phyloP scores from a whole-genome alignment of 2,113 vertebrate species.

The Phainopepla nitens region DNA sequence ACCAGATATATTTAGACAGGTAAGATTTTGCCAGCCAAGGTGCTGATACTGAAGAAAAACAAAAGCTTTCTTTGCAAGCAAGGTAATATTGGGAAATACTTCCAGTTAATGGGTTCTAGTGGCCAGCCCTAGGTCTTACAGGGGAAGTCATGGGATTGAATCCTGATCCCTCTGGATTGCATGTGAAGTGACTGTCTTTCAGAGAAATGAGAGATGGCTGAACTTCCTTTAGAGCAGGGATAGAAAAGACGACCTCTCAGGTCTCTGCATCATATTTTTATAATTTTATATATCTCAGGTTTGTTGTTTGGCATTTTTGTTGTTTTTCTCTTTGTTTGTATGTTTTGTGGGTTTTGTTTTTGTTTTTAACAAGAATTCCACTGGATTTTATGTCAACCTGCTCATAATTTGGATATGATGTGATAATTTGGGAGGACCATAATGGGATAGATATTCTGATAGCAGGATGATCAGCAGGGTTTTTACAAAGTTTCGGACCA shows the following conservation, averaged over 20 bases:
- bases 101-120: background rate
- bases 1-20: background rate
- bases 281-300: background rate
- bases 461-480: background rate
- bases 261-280: background rate
- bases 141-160: background rate
- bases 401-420: background rate
- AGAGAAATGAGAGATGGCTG: background rate
- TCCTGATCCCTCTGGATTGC: background rate
- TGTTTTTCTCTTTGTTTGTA: background rate
- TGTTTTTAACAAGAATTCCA: background rate
- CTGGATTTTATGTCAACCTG: background rate
- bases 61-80: background rate
- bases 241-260: background rate
- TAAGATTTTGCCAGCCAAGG: background rate
- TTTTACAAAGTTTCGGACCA: background rate
- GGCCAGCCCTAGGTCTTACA: background rate
- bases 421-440: background rate
- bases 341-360: background rate
- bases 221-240: background rate
- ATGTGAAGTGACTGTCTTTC: background rate
- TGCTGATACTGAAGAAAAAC: background rate
- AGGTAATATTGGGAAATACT: background rate
- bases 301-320: background rate
- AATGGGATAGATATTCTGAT: background rate